Evolutionary conservation across 2,797 vertebrate genomes (phyloP).

Genomic region (Apodemus agrarius): DNA sequence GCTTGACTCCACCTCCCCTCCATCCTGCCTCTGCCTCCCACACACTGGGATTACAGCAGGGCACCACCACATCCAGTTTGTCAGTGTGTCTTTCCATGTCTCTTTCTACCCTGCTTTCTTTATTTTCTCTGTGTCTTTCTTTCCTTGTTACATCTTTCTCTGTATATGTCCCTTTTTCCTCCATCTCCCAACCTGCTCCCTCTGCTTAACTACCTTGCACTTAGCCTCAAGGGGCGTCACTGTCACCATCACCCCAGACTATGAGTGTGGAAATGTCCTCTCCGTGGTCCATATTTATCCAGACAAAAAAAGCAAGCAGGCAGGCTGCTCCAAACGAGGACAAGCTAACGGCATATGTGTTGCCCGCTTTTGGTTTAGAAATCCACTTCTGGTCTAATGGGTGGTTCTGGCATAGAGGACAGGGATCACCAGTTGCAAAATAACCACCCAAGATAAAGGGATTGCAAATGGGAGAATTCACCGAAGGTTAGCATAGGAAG

Average conservation of each 20-base stretch:
- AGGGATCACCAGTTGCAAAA: background rate
- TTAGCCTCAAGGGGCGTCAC: background rate
- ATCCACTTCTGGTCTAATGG: background rate
- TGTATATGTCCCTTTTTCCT: background rate
- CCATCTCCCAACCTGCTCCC: background rate
- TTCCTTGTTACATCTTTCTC: background rate
- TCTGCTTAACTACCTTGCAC: background rate
- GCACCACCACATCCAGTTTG: background rate
- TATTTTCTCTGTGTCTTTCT: background rate
- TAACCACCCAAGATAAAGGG: background rate
- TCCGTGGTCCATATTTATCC: conserved; percentile 2
- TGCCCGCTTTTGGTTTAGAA: background rate
- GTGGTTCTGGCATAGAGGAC: background rate
- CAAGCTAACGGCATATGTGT: background rate
- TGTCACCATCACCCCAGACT: background rate
- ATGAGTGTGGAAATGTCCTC: background rate
- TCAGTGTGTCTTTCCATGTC: background rate
- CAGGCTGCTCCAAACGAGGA: background rate
- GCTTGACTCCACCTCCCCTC: background rate
- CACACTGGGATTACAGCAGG: background rate
- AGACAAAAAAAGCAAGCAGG: background rate
- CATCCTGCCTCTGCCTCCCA: background rate
- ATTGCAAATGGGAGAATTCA: background rate
- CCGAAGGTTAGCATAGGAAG: background rate
- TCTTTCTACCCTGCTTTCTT: background rate